Percentiles rank a stretch among this genome's conserved stretches.
These are phyloP conservation scores for Spialia ferax DNA, from an alignment of 2,888 invertebrate species.

Conservation along the genomic window DNA sequence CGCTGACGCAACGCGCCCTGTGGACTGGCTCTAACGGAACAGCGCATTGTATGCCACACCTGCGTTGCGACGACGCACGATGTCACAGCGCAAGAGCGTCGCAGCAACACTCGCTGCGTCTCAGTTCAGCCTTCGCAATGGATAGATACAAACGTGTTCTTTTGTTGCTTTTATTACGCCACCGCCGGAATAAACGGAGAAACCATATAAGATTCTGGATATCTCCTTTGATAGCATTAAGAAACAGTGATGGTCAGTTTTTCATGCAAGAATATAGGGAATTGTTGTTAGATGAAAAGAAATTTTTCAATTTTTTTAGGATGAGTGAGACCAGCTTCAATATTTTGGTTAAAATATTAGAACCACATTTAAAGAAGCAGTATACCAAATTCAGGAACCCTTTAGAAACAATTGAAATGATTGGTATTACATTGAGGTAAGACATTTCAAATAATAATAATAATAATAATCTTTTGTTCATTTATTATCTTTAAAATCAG, in stretches of 20 bases:
- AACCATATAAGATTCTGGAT: conserved; percentile 43
- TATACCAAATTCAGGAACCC: conserved; percentile 46
- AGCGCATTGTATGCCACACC: no score
- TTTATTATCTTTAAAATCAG: not conserved
- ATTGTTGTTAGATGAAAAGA: conserved; percentile 45
- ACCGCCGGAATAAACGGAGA: conserved; percentile 30
- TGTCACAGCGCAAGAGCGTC: not conserved
- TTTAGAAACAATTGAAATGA: conserved; percentile 46
- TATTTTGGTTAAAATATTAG: conserved; percentile 35
- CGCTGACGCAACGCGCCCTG: conserved; percentile 12
- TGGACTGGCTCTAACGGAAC: not conserved
- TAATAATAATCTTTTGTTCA: not conserved
- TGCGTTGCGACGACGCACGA: no score
- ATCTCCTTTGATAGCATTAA: conserved; percentile 46
- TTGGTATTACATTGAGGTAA: conserved; percentile 46
- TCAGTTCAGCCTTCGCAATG: conserved; percentile 18
- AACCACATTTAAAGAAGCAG: conserved; percentile 39
- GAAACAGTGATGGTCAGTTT: conserved; percentile 3
- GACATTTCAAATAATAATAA: conserved; percentile 25
- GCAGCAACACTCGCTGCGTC: no score
- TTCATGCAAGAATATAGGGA: conserved; percentile 46
- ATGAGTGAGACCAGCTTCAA: not conserved
- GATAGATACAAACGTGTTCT: conserved; percentile 35
- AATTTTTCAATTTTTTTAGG: conserved; percentile 38
- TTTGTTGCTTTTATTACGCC: conserved; percentile 12